Conservation (phyloP, 2,113 vertebrate genomes). For the Eulemur macaco region DNA sequence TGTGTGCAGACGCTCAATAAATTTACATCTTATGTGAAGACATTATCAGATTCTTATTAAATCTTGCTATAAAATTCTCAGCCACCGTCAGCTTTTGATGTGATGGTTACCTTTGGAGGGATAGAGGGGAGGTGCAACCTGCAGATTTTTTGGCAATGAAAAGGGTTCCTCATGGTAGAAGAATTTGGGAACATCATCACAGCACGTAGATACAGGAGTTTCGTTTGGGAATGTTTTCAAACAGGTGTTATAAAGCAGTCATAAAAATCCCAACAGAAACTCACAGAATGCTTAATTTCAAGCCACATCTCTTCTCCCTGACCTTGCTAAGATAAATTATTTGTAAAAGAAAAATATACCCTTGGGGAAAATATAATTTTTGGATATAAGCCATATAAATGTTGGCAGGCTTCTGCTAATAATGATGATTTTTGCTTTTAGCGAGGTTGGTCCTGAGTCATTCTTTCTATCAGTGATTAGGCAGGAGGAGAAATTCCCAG, state of each 20-base stretch:
- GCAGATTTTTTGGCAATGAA: not conserved
- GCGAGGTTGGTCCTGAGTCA: not conserved
- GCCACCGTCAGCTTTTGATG: not conserved
- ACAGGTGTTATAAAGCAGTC: not conserved
- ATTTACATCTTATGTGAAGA: not conserved
- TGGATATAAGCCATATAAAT: not conserved
- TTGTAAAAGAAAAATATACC: constrained; percentile 5
- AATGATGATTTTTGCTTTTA: constrained; percentile 41
- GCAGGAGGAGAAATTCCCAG: not conserved
- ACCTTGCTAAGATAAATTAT: constrained; percentile 34
- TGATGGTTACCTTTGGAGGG: not conserved
- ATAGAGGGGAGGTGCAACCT: not conserved
- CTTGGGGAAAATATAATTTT: constrained; percentile 12
- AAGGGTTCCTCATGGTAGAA: not conserved
- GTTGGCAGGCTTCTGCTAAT: constrained; percentile 28
- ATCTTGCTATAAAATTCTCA: not conserved
- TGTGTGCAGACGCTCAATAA: not conserved
- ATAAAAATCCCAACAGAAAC: not conserved
- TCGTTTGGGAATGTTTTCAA: not conserved
- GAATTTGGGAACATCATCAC: not conserved
- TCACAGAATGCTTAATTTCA: not conserved
- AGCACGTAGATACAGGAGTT: not conserved
- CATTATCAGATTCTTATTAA: not conserved
- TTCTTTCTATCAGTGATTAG: not conserved
- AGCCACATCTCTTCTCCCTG: not conserved